Conservation (phyloP, 2,888 invertebrate genomes). For the Metacarcinus magister region DNA sequence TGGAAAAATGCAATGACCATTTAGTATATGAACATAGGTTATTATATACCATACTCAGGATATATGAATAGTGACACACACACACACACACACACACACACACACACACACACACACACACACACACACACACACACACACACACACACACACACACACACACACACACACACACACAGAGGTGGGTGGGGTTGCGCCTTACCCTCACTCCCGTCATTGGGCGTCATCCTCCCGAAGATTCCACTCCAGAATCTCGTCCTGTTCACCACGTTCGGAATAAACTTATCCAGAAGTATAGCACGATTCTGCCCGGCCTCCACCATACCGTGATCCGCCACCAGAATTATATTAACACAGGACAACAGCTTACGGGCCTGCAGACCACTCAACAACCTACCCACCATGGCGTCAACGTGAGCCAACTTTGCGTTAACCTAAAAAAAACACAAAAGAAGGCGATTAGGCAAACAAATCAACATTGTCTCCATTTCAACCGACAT, state of each 20-base stretch:
- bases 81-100: too few species aligned
- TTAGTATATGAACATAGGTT: too few species aligned
- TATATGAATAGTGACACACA: too few species aligned
- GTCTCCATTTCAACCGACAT: background rate
- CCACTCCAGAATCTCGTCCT: slow-evolving; percentile 79
- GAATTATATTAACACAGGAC: slow-evolving; percentile 84
- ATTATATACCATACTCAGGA: too few species aligned
- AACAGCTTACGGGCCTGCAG: slow-evolving; percentile 83
- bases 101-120: background rate
- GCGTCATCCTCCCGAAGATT: slow-evolving; percentile 77
- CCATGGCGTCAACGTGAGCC: slow-evolving; percentile 83
- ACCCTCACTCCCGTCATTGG: slow-evolving; percentile 62
- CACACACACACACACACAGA: background rate
- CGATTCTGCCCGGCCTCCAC: slow-evolving; percentile 76
- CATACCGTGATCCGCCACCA: slow-evolving; percentile 84
- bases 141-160: background rate
- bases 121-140: background rate
- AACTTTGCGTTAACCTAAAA: slow-evolving; percentile 76
- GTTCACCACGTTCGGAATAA: slow-evolving; percentile 69
- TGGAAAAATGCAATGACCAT: too few species aligned
- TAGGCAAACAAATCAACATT: too few species aligned
- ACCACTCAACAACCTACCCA: slow-evolving; percentile 83
- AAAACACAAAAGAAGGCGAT: background rate
- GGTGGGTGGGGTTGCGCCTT: background rate
- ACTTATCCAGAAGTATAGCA: slow-evolving; percentile 67